Conservation (phyloP, 2,888 invertebrate species). For the Plebejus anna region DNA sequence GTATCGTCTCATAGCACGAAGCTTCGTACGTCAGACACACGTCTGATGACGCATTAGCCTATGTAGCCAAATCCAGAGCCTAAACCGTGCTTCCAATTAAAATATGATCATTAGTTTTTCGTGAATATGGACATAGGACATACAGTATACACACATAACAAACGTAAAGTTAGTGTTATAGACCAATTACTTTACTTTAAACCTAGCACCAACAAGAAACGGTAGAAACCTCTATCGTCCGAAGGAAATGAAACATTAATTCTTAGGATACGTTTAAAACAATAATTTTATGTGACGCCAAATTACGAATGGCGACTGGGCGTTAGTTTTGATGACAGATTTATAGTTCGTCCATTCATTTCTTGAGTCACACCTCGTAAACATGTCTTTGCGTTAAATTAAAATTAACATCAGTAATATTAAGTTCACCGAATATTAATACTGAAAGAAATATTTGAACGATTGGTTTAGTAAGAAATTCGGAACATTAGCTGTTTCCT, state of each 20-base stretch:
- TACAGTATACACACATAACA: too few relatives aligned
- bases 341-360: conserved; percentile 68
- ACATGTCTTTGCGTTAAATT: conserved; percentile 69
- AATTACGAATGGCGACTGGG: conserved; percentile 72
- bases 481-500: background rate
- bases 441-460: conserved; percentile 7
- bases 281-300: conserved; percentile 58
- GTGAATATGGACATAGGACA: too few relatives aligned
- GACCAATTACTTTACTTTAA: too few relatives aligned
- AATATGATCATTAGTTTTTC: too few relatives aligned
- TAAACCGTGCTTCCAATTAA: too few relatives aligned
- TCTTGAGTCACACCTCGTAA: conserved; percentile 73
- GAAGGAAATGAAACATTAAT: background rate
- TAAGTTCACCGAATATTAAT: conserved; percentile 41
- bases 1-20: too few relatives aligned
- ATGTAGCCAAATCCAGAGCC: too few relatives aligned
- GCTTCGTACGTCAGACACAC: too few relatives aligned
- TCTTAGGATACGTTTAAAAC: conserved; percentile 26
- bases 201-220: background rate
- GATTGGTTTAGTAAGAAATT: background rate
- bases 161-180: too few relatives aligned
- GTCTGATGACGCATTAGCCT: too few relatives aligned
- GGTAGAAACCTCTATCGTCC: background rate
- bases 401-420: conserved; percentile 64
- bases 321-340: conserved; percentile 68